A percentile compares a stretch with the other conserved stretches of the same genome.
Evolutionary conservation across 2,113 vertebrate species (phyloP).

Genomic region (Ursus arctos): DNA sequence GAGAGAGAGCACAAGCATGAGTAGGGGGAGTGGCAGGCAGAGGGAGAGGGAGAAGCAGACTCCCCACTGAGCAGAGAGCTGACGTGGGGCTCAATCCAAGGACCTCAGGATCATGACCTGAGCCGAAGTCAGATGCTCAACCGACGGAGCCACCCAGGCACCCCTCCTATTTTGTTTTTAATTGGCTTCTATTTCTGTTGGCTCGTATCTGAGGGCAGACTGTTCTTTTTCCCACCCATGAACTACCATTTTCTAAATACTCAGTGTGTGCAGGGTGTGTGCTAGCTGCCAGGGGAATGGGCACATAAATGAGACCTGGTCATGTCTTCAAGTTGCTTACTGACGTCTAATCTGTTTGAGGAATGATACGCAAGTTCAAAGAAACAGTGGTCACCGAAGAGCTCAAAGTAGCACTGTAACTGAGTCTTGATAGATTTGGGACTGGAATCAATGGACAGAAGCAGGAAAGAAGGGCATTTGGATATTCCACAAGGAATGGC

Average conservation of each 20-base stretch:
- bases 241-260: background rate
- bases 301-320: background rate
- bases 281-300: background rate
- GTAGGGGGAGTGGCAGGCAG: background rate
- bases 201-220: background rate
- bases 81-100: background rate
- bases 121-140: background rate
- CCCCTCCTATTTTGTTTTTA: background rate
- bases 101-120: background rate
- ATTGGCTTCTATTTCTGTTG: background rate
- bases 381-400: background rate
- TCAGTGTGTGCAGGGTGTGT: background rate
- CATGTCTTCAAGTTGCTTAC: background rate
- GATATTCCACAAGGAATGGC: background rate
- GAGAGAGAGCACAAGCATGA: background rate
- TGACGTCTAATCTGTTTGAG: background rate
- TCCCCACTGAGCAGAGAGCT: background rate
- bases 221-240: background rate
- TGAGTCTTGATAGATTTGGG: background rate
- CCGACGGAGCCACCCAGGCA: background rate
- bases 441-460: background rate
- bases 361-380: background rate
- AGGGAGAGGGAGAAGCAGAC: background rate
- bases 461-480: background rate
- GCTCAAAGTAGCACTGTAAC: background rate